Percentiles rank a stretch among this genome's conserved stretches.
Conservation (phyloP, 2,888 invertebrate genomes). For the Nomada ruficornis region DNA sequence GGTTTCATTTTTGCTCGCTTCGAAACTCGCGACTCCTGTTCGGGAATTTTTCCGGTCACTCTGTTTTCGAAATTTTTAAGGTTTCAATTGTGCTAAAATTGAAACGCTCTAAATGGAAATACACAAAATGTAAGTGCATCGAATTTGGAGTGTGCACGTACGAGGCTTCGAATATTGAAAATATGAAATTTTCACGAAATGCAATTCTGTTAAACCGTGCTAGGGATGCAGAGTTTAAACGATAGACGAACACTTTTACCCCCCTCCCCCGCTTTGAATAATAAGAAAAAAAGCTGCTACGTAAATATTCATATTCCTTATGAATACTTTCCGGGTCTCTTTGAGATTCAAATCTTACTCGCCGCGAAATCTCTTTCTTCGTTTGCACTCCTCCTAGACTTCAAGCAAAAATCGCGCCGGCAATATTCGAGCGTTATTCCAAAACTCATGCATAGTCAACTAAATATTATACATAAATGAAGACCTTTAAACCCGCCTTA, state of each 20-base stretch:
- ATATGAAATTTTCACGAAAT: too few species aligned
- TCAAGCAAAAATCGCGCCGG: background rate
- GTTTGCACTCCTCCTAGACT: conserved; percentile 4
- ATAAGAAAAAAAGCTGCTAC: conserved; percentile 38
- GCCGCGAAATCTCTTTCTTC: conserved; percentile 37
- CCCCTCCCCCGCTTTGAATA: conserved; percentile 33
- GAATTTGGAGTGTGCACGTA: too few species aligned
- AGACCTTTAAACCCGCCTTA: too few species aligned
- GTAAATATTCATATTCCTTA: conserved; percentile 63
- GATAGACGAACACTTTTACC: background rate
- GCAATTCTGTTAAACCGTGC: too few species aligned
- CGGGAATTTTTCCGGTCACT: too few species aligned
- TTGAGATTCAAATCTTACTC: conserved; percentile 61
- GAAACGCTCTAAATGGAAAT: too few species aligned
- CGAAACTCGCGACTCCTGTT: too few species aligned
- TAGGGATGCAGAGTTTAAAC: conserved; percentile 6
- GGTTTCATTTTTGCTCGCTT: too few species aligned
- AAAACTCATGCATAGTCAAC: background rate
- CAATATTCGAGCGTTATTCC: background rate
- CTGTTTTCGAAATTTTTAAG: too few species aligned
- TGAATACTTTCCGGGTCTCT: conserved; percentile 50
- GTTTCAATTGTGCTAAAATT: too few species aligned
- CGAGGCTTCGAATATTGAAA: background rate
- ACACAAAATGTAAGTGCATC: too few species aligned
- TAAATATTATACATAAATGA: background rate